Percentiles rank a stretch among this genome's conserved stretches.
phyloP scores from a whole-genome alignment of 2,113 vertebrate genomes.

The Phaethornis superciliosus region DNA sequence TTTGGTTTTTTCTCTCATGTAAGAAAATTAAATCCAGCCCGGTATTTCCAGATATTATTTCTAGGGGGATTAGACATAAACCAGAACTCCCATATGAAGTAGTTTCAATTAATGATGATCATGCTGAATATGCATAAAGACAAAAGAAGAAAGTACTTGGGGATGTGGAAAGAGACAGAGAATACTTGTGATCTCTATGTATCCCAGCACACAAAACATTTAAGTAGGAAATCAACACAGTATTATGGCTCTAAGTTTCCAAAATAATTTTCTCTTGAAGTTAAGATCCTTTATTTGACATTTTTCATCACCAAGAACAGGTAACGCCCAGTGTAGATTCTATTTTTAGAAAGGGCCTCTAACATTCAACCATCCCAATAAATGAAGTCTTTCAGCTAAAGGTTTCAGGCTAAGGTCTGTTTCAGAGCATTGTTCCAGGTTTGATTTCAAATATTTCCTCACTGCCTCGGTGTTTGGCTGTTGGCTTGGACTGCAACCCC shows the following conservation, averaged over 20 bases:
- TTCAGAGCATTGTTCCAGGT: background rate
- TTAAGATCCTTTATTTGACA: background rate
- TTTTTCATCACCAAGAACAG: background rate
- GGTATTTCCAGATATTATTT: conserved; percentile 11
- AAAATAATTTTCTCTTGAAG: background rate
- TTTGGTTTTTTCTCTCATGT: background rate
- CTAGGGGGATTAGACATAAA: background rate
- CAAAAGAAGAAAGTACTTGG: background rate
- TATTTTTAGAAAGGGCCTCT: background rate
- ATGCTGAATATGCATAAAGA: background rate
- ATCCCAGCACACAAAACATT: background rate
- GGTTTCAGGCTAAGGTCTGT: background rate
- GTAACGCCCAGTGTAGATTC: background rate
- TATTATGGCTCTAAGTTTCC: background rate
- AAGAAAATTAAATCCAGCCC: conserved; percentile 17
- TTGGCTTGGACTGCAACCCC: background rate
- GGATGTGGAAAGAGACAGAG: background rate
- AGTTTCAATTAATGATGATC: conserved; percentile 1
- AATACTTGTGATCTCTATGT: background rate
- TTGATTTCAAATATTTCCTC: background rate
- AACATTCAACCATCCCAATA: background rate
- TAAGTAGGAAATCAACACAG: background rate
- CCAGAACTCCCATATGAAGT: background rate
- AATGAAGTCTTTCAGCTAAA: background rate
- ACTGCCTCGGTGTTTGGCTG: background rate